Conservation (phyloP, 2,113 vertebrate species). For the Neotoma lepida region DNA sequence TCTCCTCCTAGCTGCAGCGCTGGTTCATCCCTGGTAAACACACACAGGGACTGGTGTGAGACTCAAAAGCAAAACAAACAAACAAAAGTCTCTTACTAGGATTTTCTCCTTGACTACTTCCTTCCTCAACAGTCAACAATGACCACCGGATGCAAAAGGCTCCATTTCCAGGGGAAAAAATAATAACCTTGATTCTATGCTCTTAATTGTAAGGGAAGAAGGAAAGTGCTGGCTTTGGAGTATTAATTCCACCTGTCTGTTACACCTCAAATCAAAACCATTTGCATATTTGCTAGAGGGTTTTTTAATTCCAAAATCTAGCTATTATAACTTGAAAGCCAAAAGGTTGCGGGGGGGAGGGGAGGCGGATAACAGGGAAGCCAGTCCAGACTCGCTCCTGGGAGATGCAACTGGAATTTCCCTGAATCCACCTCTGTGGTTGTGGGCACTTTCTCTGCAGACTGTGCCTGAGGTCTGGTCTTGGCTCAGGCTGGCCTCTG, state of each 20-base stretch:
- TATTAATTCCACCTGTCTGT: slow-evolving; percentile 63
- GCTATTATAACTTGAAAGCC: slow-evolving; percentile 62
- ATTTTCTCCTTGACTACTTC: slow-evolving; percentile 18
- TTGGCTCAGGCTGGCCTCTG: neutral
- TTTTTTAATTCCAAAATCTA: slow-evolving; percentile 65
- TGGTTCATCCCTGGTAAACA: neutral
- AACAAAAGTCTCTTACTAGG: neutral
- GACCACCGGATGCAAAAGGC: neutral
- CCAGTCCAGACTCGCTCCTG: slow-evolving; percentile 51
- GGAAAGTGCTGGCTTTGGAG: slow-evolving; percentile 11
- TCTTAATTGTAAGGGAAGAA: neutral
- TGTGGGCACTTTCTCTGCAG: neutral
- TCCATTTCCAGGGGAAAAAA: slow-evolving; percentile 25
- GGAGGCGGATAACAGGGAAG: slow-evolving; percentile 2
- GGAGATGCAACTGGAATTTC: slow-evolving; percentile 47
- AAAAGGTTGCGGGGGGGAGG: neutral
- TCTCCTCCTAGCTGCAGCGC: neutral
- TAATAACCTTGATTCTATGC: neutral
- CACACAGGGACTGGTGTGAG: neutral
- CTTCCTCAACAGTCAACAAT: neutral
- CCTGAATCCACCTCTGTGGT: neutral
- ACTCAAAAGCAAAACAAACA: neutral
- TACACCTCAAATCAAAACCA: slow-evolving; percentile 60
- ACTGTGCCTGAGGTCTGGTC: neutral
- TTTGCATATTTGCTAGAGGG: slow-evolving; percentile 73